Conservation (phyloP, 2,888 invertebrate genomes). For the Perizoma affinitatum region DNA sequence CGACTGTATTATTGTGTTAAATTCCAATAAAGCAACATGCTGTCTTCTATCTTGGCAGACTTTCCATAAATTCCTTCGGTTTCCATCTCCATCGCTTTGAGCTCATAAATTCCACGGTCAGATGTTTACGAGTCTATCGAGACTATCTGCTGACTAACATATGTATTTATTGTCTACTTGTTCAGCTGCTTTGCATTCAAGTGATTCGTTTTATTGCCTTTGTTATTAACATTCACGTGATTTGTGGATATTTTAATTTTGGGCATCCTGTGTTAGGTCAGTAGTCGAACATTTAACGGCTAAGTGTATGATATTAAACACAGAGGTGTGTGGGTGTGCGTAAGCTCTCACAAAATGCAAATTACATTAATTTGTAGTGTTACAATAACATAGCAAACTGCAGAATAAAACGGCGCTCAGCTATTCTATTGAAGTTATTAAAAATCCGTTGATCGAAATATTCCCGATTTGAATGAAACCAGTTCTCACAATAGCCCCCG, state of each 20-base stretch:
- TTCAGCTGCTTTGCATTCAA: too few relatives aligned
- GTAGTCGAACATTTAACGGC: too few relatives aligned
- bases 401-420: conserved; percentile 8
- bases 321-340: not conserved
- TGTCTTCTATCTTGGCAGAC: not conserved
- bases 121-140: conserved; percentile 7
- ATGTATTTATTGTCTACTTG: not conserved
- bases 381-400: not conserved
- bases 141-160: conserved; percentile 1
- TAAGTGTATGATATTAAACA: too few relatives aligned
- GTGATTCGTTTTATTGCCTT: too few relatives aligned
- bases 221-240: too few relatives aligned
- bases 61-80: not conserved
- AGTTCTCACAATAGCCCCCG: conserved; percentile 38
- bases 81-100: conserved; percentile 1
- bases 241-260: too few relatives aligned
- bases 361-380: conserved; percentile 8
- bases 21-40: not conserved
- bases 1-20: not conserved
- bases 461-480: conserved; percentile 32
- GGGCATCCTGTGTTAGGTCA: too few relatives aligned
- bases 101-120: not conserved
- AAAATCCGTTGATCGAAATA: conserved; percentile 30
- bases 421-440: conserved; percentile 21
- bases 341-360: conserved; percentile 1